These are phyloP conservation scores for Thymelicus lineola DNA, from an alignment of 2,888 invertebrate species.

Conservation along the genomic window DNA sequence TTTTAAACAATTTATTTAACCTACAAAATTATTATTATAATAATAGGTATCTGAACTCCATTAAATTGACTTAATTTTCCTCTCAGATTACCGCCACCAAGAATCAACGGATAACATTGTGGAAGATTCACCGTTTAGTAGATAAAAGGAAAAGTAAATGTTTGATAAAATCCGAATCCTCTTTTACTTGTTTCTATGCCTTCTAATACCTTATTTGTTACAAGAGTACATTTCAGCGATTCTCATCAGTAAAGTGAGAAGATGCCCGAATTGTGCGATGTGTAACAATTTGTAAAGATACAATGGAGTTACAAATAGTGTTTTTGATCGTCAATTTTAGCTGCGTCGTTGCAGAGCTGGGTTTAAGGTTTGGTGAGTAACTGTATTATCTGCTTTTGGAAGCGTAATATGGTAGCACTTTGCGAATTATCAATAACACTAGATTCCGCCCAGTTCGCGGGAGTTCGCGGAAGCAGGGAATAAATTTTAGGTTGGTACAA, in stretches of 20 bases:
- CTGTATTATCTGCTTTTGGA: too few relatives aligned
- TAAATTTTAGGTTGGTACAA: too few relatives aligned
- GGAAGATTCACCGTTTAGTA: too few relatives aligned
- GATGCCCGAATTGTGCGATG: conserved; percentile 57
- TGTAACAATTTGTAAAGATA: conserved; percentile 50
- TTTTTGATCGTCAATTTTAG: conserved; percentile 61
- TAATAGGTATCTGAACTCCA: too few relatives aligned
- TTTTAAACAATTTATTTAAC: too few relatives aligned
- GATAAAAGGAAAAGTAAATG: conserved; percentile 47
- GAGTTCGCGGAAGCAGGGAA: too few relatives aligned
- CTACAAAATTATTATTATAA: too few relatives aligned
- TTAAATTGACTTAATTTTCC: too few relatives aligned
- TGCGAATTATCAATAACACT: too few relatives aligned
- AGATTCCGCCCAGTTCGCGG: too few relatives aligned
- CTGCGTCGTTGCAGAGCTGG: conserved; percentile 67
- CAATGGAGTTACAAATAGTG: conserved; percentile 55
- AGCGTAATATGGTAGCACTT: too few relatives aligned
- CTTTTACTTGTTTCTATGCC: conserved; percentile 69
- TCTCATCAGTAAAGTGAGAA: conserved; percentile 65
- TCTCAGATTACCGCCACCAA: neutral
- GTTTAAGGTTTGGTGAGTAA: conserved; percentile 71
- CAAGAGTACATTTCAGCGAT: conserved; percentile 78
- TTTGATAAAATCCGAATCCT: conserved; percentile 72
- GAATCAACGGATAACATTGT: too few relatives aligned
- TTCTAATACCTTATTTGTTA: conserved; percentile 73